A percentile compares a stretch with the other conserved stretches of the same genome.
phyloP scores from a whole-genome alignment of 2,113 vertebrate species.

The Oreochromis spilurus region DNA sequence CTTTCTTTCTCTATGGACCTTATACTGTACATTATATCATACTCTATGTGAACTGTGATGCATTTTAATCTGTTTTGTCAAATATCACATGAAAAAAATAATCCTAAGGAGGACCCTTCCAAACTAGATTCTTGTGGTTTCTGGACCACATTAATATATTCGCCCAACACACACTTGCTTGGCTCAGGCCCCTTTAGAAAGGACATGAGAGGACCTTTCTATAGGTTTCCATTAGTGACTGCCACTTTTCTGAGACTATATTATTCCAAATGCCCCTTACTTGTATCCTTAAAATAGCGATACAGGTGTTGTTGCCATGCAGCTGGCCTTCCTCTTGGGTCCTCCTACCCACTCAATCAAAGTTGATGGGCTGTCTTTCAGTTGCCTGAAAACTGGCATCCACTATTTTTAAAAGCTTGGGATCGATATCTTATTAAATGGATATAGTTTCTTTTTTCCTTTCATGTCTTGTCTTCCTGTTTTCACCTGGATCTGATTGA shows the following conservation, averaged over 20 bases:
- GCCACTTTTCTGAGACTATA: neutral
- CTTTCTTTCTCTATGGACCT: neutral
- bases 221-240: neutral
- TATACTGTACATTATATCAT: neutral
- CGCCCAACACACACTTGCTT: neutral
- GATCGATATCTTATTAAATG: conserved; percentile 68
- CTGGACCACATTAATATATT: neutral
- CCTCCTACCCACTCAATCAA: conserved; percentile 48
- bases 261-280: neutral
- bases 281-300: neutral
- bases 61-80: neutral
- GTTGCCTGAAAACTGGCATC: conserved; percentile 44
- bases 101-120: neutral
- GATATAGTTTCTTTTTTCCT: conserved; percentile 18
- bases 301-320: conserved; percentile 33
- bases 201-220: neutral
- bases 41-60: neutral
- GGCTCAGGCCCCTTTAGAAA: neutral
- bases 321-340: conserved; percentile 2
- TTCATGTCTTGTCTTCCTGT: neutral
- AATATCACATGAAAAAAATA: neutral
- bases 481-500: neutral
- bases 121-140: neutral
- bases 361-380: conserved; percentile 52
- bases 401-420: conserved; percentile 35